Evolutionary conservation across 2,797 vertebrate species (phyloP).

Genomic region (Argentina silus): DNA sequence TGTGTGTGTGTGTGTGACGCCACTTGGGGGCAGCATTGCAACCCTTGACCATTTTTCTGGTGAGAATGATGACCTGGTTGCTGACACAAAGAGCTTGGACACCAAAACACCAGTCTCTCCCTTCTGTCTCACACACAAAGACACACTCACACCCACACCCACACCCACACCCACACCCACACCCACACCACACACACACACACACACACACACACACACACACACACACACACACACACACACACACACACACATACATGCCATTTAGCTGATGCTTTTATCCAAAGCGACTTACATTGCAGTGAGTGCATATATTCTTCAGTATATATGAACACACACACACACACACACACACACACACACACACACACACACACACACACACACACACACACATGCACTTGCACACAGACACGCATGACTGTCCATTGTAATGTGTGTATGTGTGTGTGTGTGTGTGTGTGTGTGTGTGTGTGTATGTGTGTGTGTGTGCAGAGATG

Average conservation of each 20-base stretch:
- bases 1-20: slow-evolving; percentile 15
- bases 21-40: slow-evolving; percentile 63
- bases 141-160: neutral
- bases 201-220: neutral
- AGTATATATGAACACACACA: too few species aligned
- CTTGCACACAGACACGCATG: slow-evolving; percentile 23
- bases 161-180: too few species aligned
- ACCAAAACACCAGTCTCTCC: slow-evolving; percentile 44
- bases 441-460: neutral
- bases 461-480: neutral
- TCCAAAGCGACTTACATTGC: too few species aligned
- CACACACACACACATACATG: neutral
- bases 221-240: slow-evolving; percentile 20
- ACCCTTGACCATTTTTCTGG: slow-evolving; percentile 6
- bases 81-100: slow-evolving; percentile 60
- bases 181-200: slow-evolving; percentile 4
- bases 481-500: too few species aligned
- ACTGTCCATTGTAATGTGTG: neutral
- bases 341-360: slow-evolving; percentile 3
- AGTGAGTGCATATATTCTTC: too few species aligned
- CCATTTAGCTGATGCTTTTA: too few species aligned
- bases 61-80: slow-evolving; percentile 37
- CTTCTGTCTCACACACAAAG: slow-evolving; percentile 15
- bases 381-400: neutral
- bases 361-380: neutral